Conservation (phyloP, 2,888 invertebrate genomes). For the Calephelis perditalis region DNA sequence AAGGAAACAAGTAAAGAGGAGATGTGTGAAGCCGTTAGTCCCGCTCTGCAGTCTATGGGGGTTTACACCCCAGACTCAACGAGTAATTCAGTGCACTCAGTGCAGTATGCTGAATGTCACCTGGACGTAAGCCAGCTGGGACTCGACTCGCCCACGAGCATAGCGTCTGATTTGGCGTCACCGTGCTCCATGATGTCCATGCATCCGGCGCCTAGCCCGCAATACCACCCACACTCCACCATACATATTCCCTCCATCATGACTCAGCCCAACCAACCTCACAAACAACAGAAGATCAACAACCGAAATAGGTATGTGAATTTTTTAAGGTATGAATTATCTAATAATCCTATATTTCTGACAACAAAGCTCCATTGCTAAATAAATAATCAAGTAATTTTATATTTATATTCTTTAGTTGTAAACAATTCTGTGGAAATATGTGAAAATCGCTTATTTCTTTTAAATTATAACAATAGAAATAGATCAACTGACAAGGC, state of each 20-base stretch:
- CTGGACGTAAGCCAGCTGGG: constrained; percentile 90
- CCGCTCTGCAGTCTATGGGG: constrained; percentile 88
- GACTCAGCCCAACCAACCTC: constrained; percentile 69
- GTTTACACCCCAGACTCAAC: constrained; percentile 92
- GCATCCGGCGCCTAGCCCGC: constrained; percentile 73
- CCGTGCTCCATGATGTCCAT: constrained; percentile 85
- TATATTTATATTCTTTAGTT: no score
- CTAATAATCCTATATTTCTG: not conserved
- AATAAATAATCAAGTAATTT: no score
- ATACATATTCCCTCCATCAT: constrained; percentile 72
- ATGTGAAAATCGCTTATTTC: no score
- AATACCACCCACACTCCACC: constrained; percentile 75
- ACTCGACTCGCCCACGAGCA: constrained; percentile 92
- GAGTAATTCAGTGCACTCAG: constrained; percentile 88
- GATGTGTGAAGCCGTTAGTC: constrained; percentile 65
- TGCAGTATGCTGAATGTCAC: constrained; percentile 88
- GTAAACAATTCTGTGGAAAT: no score
- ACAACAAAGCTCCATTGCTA: not conserved
- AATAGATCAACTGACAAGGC: no score
- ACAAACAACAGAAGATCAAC: constrained; percentile 72
- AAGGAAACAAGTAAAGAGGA: constrained; percentile 64
- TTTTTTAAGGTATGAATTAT: constrained; percentile 10
- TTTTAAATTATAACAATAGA: no score
- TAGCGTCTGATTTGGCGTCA: constrained; percentile 89
- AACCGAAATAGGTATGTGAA: constrained; percentile 60